Percentiles rank a stretch among this genome's conserved stretches.
Evolutionary conservation across 2,113 vertebrate species (phyloP).

Genomic region (Mobula hypostoma): DNA sequence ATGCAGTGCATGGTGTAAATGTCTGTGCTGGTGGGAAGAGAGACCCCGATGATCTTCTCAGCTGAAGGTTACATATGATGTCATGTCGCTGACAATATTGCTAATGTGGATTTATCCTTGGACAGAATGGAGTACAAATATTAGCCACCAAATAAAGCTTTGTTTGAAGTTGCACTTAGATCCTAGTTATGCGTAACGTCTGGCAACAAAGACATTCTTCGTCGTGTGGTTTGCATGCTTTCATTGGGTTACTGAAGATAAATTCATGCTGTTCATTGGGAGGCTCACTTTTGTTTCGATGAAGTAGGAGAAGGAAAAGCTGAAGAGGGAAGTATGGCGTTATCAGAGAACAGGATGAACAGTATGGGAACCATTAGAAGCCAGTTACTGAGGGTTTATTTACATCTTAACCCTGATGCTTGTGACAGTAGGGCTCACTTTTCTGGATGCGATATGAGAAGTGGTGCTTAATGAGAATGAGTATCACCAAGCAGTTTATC

Average conservation of each 20-base stretch:
- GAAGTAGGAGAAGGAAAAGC: neutral
- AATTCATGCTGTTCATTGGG: neutral
- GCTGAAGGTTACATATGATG: no score
- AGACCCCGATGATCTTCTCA: no score
- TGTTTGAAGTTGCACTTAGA: no score
- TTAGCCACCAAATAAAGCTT: neutral
- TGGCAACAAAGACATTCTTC: neutral
- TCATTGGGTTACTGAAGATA: neutral
- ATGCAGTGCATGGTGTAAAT: no score
- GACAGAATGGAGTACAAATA: neutral
- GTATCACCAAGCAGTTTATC: no score
- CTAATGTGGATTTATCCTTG: neutral
- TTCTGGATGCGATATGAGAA: neutral
- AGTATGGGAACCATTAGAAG: neutral
- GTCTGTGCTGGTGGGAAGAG: no score
- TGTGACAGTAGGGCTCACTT: neutral
- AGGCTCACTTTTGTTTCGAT: neutral
- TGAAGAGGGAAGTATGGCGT: neutral
- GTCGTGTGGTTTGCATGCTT: neutral
- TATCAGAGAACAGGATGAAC: neutral
- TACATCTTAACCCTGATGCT: no score
- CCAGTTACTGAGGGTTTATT: neutral
- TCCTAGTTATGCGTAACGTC: neutral
- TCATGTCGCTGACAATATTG: neutral
- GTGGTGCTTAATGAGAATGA: no score